Evolutionary conservation across 2,797 vertebrate species (phyloP).

Genomic region (Synaphobranchus kaupii): DNA sequence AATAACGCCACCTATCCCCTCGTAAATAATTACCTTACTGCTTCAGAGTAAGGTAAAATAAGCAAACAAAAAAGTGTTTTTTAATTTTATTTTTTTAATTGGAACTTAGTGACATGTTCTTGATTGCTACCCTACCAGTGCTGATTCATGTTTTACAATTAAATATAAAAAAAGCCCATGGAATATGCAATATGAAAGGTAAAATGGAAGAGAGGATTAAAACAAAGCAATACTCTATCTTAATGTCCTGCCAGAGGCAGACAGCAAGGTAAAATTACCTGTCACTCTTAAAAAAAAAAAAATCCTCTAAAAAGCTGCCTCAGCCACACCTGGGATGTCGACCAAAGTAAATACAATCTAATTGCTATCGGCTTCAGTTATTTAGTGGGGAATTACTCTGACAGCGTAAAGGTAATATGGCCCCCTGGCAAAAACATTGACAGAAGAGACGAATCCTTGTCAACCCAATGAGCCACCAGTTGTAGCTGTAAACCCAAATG

Average conservation of each 20-base stretch:
- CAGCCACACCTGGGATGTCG: not conserved
- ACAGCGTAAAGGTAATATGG: not conserved
- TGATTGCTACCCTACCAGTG: not conserved
- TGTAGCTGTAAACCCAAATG: not conserved
- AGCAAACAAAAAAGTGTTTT: not conserved
- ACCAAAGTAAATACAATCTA: not conserved
- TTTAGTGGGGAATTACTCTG: slow-evolving; percentile 1
- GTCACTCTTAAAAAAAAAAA: slow-evolving; percentile 13
- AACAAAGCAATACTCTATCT: not conserved
- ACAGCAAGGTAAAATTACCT: slow-evolving; percentile 8
- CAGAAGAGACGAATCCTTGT: not conserved
- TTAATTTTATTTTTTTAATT: not conserved
- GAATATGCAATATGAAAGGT: slow-evolving; percentile 3
- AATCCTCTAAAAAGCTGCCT: not conserved
- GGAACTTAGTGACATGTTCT: not conserved
- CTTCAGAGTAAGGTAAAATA: not conserved
- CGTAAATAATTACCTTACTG: not conserved
- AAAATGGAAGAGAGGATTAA: not conserved
- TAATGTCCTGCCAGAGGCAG: not conserved
- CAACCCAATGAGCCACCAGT: not conserved
- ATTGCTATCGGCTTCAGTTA: slow-evolving; percentile 7
- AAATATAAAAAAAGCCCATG: not conserved
- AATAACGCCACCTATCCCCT: not conserved
- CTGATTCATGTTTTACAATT: not conserved
- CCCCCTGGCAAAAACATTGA: not conserved